Base-by-base conservation (phyloP, 2,888 invertebrate genomes). In the Notocelia uddmanniana region DNA sequence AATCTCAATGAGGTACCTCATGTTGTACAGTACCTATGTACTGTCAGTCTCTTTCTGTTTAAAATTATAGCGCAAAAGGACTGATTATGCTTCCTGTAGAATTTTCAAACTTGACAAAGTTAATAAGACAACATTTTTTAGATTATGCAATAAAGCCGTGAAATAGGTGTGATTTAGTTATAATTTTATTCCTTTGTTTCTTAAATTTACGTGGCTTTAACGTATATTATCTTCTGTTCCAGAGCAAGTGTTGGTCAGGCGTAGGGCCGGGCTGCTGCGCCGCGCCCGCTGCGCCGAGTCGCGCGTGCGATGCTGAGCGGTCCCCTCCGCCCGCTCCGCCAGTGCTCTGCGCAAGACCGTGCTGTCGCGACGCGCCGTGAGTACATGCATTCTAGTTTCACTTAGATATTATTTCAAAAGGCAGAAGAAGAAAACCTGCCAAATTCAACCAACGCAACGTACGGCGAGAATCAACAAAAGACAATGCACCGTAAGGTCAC, bases 221-320 rank as follows among this genome's bases (percentile, higher is more conserved):
- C n/a, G n/a, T n/a, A 5, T 45, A 5, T 45, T 45, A n/a, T 45
- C 15, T 26, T 79, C 78, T 73, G 74, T 84, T 83, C 8, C 89
- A 93, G 92, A 91, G 85, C 86, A 87, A 87, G 90, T 89, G 89
- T 80, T 92, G 92, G 92, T 85, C 87, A 83, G 87, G 84, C 83
- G 88, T 86, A 83, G 90, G 87, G 85, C 88, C 90, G 85, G 90
- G 86, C 87, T 87, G 89, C 87, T 89, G 91, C 85, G 86, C 87
- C 85, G 91, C 89, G 88, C 89, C 90, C 88, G 90, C 87, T 89
- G 92, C 90, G 89, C 88, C 90, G 85, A 87, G 86, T 89, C 90
- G 91, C 87, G 93, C 93, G 90, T 94, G 91, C 92, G 90, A 93
- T 93, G 93, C 93, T 92, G 92, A 91, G 89, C 94, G 90, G 91